Percentiles rank a stretch among this genome's conserved stretches.
Evolutionary conservation across 2,113 vertebrate species (phyloP).

Genomic region (Tor tambroides): DNA sequence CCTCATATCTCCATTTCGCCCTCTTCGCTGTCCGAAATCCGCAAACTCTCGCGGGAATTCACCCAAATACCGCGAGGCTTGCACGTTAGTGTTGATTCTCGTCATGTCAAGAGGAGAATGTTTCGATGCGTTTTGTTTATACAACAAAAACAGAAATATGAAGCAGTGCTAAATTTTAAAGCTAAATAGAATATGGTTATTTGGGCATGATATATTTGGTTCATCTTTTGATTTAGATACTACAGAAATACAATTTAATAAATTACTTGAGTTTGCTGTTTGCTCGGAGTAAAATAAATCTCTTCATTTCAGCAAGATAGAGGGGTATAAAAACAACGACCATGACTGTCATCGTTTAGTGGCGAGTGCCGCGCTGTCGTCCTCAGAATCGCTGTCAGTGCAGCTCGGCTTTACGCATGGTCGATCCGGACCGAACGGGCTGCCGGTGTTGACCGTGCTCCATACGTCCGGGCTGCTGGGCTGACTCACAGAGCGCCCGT

Average conservation of each 20-base stretch:
- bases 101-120: not conserved
- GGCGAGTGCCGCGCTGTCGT: conserved; percentile 35
- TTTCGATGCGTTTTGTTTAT: not conserved
- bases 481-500: conserved; percentile 58
- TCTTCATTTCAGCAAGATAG: not conserved
- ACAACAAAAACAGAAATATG: not conserved
- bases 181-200: not conserved
- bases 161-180: not conserved
- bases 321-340: conserved; percentile 23
- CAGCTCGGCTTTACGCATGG: conserved; percentile 38
- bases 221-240: not conserved
- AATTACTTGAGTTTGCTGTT: too few species aligned
- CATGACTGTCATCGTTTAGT: conserved; percentile 45
- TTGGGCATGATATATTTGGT: not conserved
- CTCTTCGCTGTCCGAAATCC: conserved; percentile 35
- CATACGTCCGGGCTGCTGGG: conserved; percentile 56
- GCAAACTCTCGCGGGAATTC: conserved; percentile 68
- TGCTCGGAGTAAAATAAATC: not conserved
- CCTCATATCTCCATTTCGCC: conserved; percentile 78
- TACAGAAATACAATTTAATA: not conserved
- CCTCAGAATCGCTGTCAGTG: conserved; percentile 55
- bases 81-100: not conserved
- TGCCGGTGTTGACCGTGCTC: conserved; percentile 54
- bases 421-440: conserved; percentile 36
- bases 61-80: conserved; percentile 63